These are phyloP conservation scores for Cichladusa arquata DNA, from an alignment of 2,113 vertebrate genomes.

Conservation along the genomic window DNA sequence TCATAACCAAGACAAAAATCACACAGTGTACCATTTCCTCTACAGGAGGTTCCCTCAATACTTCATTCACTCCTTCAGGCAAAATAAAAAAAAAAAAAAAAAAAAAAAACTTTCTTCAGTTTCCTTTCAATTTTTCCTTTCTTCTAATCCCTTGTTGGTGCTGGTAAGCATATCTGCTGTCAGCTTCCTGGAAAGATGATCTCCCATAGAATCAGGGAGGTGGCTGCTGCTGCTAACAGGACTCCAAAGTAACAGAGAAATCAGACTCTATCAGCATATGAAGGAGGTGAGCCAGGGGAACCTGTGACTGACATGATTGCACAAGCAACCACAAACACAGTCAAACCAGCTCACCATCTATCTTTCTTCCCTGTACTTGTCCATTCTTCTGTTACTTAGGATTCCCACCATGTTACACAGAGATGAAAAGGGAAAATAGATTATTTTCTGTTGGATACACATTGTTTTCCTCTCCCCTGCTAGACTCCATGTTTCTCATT, in stretches of 20 bases:
- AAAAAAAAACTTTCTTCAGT: not conserved
- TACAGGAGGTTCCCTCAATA: not conserved
- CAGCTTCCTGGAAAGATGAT: slow-evolving; percentile 4
- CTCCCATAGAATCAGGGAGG: slow-evolving; percentile 8
- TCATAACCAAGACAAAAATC: not conserved
- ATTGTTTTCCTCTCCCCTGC: not conserved
- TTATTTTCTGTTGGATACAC: not conserved
- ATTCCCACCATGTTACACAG: not conserved
- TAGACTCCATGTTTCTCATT: not conserved
- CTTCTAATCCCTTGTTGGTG: not conserved
- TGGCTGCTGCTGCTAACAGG: not conserved
- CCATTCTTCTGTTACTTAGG: not conserved
- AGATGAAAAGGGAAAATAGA: not conserved
- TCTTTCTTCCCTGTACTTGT: not conserved
- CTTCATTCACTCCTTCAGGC: not conserved
- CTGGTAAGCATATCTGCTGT: not conserved
- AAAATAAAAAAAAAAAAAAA: not conserved
- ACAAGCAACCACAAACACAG: not conserved
- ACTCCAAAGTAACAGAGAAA: not conserved
- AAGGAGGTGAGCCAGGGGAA: not conserved
- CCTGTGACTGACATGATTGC: not conserved
- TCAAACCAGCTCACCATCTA: not conserved
- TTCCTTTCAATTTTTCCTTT: not conserved
- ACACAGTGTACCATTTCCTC: not conserved
- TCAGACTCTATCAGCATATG: not conserved